Evolutionary conservation across 2,113 vertebrate species (phyloP).

Genomic region (Hassar affinis): DNA sequence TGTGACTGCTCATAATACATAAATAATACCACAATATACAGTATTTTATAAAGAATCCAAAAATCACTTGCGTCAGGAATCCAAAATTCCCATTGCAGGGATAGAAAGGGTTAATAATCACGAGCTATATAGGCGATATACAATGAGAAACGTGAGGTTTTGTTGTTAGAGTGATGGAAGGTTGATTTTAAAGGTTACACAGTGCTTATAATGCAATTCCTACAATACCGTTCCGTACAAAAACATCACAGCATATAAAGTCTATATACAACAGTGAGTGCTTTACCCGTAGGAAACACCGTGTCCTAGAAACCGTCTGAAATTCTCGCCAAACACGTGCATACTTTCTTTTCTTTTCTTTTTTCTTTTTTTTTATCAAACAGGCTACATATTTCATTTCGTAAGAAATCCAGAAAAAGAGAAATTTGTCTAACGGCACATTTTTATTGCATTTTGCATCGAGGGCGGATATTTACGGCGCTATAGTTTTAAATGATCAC

Average conservation of each 20-base stretch:
- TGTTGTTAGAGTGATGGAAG: conserved; percentile 28
- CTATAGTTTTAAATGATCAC: neutral
- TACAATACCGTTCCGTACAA: conserved; percentile 30
- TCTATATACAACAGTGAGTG: conserved; percentile 19
- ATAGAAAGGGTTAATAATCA: conserved; percentile 4
- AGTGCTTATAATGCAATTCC: conserved; percentile 21
- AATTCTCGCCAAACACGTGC: conserved; percentile 6
- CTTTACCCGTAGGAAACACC: conserved; percentile 24
- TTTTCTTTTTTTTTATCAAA: conserved; percentile 9
- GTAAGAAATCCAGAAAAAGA: neutral
- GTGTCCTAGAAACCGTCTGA: neutral
- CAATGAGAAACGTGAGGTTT: conserved; percentile 11
- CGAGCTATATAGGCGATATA: conserved; percentile 15
- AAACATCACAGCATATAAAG: conserved; percentile 39
- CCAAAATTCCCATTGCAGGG: neutral
- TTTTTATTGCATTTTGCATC: conserved; percentile 40
- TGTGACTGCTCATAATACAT: neutral
- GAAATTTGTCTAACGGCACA: conserved; percentile 44
- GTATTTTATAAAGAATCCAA: neutral
- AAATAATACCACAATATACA: neutral
- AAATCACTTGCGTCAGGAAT: too few species aligned
- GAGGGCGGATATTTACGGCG: neutral
- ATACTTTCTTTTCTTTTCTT: conserved; percentile 16
- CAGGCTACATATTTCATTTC: neutral
- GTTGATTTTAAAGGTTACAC: conserved; percentile 23